Evolutionary conservation across 2,888 invertebrate species (phyloP).

Genomic region (Neuroscelio doddi): DNA sequence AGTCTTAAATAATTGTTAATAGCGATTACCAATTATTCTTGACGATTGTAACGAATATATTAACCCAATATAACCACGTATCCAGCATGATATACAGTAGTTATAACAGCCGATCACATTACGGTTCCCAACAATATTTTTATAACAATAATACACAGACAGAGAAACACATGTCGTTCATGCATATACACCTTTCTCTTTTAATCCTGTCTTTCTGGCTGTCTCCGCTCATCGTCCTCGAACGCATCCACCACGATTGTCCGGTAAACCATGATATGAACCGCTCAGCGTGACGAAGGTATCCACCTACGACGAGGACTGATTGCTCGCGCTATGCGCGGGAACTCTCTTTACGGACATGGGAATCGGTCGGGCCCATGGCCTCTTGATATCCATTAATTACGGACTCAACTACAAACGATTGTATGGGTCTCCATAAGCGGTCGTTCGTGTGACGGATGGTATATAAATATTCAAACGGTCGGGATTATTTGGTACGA

Average conservation of each 20-base stretch:
- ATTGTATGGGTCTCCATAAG: slow-evolving; percentile 4
- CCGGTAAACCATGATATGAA: slow-evolving; percentile 65
- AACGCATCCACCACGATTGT: slow-evolving; percentile 63
- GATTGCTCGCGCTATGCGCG: slow-evolving; percentile 50
- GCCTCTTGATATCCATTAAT: slow-evolving; percentile 39
- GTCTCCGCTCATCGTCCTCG: slow-evolving; percentile 61
- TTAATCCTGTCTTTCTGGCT: slow-evolving; percentile 46
- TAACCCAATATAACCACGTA: too few relatives aligned
- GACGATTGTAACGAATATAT: too few relatives aligned
- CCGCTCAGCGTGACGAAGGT: slow-evolving; percentile 68
- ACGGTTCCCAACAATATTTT: too few relatives aligned
- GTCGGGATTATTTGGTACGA: background rate
- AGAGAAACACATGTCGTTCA: too few relatives aligned
- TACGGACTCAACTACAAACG: slow-evolving; percentile 15
- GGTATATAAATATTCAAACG: slow-evolving; percentile 3
- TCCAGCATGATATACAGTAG: too few relatives aligned
- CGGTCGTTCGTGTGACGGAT: slow-evolving; percentile 2
- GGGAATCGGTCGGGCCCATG: slow-evolving; percentile 53
- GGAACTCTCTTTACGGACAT: slow-evolving; percentile 57
- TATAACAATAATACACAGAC: too few relatives aligned
- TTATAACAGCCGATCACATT: too few relatives aligned
- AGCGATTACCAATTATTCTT: too few relatives aligned
- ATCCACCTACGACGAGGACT: slow-evolving; percentile 65
- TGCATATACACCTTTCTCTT: slow-evolving; percentile 1
- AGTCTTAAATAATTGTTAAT: too few relatives aligned